Conservation (phyloP, 2,113 vertebrate genomes). For the Amblyornis subalaris region DNA sequence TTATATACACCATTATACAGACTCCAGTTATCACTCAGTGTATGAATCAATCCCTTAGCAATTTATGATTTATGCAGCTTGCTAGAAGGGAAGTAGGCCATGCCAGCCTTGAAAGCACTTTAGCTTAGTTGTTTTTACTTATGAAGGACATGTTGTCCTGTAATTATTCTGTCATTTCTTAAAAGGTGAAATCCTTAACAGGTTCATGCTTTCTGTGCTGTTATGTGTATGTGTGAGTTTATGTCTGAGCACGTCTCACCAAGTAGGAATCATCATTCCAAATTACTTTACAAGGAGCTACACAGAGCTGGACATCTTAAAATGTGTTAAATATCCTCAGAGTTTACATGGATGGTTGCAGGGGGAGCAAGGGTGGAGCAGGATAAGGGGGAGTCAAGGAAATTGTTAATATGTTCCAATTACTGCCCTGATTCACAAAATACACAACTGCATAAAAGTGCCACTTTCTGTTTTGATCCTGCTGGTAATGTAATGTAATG, state of each 20-base stretch:
- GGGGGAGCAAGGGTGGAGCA: background rate
- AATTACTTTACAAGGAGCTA: slow-evolving; percentile 51
- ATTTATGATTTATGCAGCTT: slow-evolving; percentile 74
- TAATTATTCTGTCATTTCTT: slow-evolving; percentile 80
- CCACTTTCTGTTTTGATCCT: slow-evolving; percentile 9
- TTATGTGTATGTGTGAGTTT: slow-evolving; percentile 7
- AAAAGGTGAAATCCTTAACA: slow-evolving; percentile 75
- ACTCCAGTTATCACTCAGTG: slow-evolving; percentile 6
- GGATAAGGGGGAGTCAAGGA: background rate
- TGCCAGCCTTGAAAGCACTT: slow-evolving; percentile 73
- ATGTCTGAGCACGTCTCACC: slow-evolving; percentile 51
- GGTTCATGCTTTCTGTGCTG: slow-evolving; percentile 55
- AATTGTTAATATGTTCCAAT: slow-evolving; percentile 21
- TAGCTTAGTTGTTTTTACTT: slow-evolving; percentile 70
- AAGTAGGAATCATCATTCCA: slow-evolving; percentile 46
- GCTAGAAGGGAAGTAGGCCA: slow-evolving; percentile 73
- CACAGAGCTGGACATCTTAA: slow-evolving; percentile 50
- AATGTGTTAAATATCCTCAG: slow-evolving; percentile 51
- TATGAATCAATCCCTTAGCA: slow-evolving; percentile 37
- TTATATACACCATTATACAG: background rate
- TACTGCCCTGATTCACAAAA: slow-evolving; percentile 13
- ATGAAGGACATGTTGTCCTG: slow-evolving; percentile 75
- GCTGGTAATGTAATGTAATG: background rate
- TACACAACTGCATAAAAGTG: background rate
- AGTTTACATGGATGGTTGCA: slow-evolving; percentile 8